A percentile compares a stretch with the other conserved stretches of the same genome.
phyloP scores from a whole-genome alignment of 2,797 vertebrate genomes.

The Tinamus major region DNA sequence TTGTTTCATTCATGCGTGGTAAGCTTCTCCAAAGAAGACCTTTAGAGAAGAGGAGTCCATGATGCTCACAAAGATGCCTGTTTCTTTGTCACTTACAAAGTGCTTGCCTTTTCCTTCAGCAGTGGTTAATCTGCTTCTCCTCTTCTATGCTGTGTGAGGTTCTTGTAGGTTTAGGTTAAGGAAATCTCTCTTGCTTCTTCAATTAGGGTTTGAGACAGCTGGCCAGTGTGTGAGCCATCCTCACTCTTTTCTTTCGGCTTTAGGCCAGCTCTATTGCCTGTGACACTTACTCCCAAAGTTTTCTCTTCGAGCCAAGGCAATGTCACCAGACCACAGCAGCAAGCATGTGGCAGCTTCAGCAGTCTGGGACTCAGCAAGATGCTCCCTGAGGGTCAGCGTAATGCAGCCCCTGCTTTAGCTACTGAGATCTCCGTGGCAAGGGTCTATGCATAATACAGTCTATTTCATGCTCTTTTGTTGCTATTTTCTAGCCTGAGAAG shows the following conservation, averaged over 20 bases:
- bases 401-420: background rate
- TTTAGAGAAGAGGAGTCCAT: background rate
- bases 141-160: background rate
- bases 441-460: background rate
- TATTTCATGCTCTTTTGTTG: background rate
- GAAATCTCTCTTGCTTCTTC: background rate
- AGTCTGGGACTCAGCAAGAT: background rate
- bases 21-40: background rate
- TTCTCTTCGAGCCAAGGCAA: background rate
- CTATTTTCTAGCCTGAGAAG: background rate
- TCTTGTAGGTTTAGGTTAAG: background rate
- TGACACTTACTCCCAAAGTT: background rate
- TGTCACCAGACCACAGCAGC: background rate
- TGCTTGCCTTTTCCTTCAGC: background rate
- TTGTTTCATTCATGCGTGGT: background rate
- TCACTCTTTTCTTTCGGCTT: background rate
- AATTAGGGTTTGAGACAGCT: background rate
- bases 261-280: background rate
- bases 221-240: background rate
- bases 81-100: accelerated
- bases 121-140: background rate
- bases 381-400: background rate
- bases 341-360: accelerated
- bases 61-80: background rate
- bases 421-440: background rate